A percentile compares a stretch with the other conserved stretches of the same genome.
phyloP scores from a whole-genome alignment of 2,888 invertebrate genomes.

The Microctonus hyperodae region DNA sequence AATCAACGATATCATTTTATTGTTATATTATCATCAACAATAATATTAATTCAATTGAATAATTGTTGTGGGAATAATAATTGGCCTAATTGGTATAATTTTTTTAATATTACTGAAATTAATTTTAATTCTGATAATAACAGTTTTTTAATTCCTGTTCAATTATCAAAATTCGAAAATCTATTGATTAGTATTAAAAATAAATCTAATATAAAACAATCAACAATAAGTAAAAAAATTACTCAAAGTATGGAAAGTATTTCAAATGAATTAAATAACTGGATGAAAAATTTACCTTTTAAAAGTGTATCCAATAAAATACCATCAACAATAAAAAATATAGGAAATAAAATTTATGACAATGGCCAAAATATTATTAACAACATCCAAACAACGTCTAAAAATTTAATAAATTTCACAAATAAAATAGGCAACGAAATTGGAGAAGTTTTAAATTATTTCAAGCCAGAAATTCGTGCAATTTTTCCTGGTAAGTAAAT shows the following conservation, averaged over 20 bases:
- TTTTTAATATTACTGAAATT: not conserved
- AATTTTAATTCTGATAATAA: not conserved
- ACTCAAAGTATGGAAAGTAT: no score
- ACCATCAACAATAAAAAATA: not conserved
- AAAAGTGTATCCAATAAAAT: not conserved
- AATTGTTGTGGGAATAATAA: not conserved
- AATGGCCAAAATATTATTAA: not conserved
- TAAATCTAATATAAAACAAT: not conserved
- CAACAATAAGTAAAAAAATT: not conserved
- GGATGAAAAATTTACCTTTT: no score
- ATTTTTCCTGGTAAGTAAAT: slow-evolving; percentile 70
- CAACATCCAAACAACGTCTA: not conserved
- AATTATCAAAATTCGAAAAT: not conserved
- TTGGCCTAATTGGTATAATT: not conserved
- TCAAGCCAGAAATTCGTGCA: slow-evolving; percentile 66
- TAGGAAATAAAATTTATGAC: not conserved
- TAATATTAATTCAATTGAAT: not conserved
- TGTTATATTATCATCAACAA: not conserved
- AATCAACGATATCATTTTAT: not conserved
- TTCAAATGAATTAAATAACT: no score
- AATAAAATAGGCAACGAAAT: slow-evolving; percentile 45
- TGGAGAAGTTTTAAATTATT: slow-evolving; percentile 64
- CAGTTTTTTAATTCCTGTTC: not conserved
- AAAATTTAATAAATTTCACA: not conserved
- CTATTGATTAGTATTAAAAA: not conserved